Base-by-base conservation (phyloP, 2,113 vertebrate genomes). In the Motacilla alba region DNA sequence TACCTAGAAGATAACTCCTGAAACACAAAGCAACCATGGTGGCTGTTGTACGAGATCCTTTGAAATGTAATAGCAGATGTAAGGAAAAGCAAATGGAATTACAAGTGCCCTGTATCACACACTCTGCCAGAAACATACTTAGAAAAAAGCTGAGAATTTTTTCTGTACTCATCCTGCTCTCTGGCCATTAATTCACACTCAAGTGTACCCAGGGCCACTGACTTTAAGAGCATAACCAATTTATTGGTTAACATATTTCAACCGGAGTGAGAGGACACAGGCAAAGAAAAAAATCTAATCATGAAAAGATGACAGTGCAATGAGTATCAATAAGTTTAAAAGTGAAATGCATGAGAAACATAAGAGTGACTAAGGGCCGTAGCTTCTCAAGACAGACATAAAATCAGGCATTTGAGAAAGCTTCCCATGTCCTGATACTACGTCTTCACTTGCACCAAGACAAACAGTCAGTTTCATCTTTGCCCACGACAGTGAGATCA, bases 401-500 rank as follows among this genome's bases (percentile, higher is more conserved):
- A 74, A 90, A 69, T 7, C 2, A 23, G 39, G 23, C 72, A 86
- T 66, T 35, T 62, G 33, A 70, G 56, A 74, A 93, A 88, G 27
- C 24, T 39, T 90, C 27, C 19, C 19, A 13, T 58, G 68, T 67
- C 59, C 44, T 67, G 47, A 55, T 81, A 59, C n/a, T 44, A 28
- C 26, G 43, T 31, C 63, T 94, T 67, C 67, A 39, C 18, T 77
- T 27, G 11, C 59, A 88, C 52, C 47, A 50, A 44, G 76, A 92
- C 58, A 89, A 94, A 77, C 53, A 93, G 41, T 11, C 26, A 37
- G 64, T 63, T 95, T 86, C 76, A 78, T 92, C 56, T 86, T 92
- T 97, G 64, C 96, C 86, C 76, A 92, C 13, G 0, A 74, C 67
- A 86, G 55, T 55, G 80, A 95, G 83, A 96, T 90, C 59, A 89